phyloP scores from a whole-genome alignment of 2,888 invertebrate species.

The Drosophila rellima region DNA sequence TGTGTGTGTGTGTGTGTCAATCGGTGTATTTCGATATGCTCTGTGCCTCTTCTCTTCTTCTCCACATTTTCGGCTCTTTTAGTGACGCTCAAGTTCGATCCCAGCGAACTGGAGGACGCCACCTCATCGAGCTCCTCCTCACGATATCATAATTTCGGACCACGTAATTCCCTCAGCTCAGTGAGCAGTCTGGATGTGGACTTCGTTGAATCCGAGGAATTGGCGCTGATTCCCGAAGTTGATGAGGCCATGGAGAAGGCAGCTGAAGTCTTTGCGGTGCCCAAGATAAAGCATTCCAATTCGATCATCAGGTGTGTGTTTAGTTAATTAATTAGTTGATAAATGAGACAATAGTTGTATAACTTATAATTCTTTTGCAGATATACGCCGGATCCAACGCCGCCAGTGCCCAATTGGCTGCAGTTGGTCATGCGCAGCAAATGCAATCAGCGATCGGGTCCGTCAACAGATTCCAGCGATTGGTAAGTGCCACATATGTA shows the following conservation, averaged over 20 bases:
- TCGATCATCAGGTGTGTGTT: slow-evolving; percentile 84
- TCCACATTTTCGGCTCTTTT: slow-evolving; percentile 72
- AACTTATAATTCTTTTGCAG: slow-evolving; percentile 52
- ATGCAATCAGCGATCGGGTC: slow-evolving; percentile 65
- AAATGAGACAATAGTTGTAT: background rate
- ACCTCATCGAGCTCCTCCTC: slow-evolving; percentile 38
- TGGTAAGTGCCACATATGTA: slow-evolving; percentile 65
- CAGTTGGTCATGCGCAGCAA: slow-evolving; percentile 85
- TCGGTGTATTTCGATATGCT: slow-evolving; percentile 80
- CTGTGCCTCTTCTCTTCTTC: slow-evolving; percentile 72
- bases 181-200: slow-evolving; percentile 77
- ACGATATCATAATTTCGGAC: slow-evolving; percentile 48
- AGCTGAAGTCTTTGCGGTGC: slow-evolving; percentile 80
- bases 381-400: slow-evolving; percentile 84
- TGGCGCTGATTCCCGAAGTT: slow-evolving; percentile 76
- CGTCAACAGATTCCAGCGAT: slow-evolving; percentile 55
- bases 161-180: slow-evolving; percentile 74
- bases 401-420: slow-evolving; percentile 85
- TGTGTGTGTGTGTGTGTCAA: slow-evolving; percentile 63
- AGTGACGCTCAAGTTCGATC: slow-evolving; percentile 86
- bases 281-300: slow-evolving; percentile 81
- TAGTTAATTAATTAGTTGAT: background rate
- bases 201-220: slow-evolving; percentile 55
- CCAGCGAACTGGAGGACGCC: slow-evolving; percentile 78
- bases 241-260: slow-evolving; percentile 74